These are phyloP conservation scores for Sinocyclocheilus maitianheensis DNA, from an alignment of 2,113 vertebrate species.

Conservation along the genomic window DNA sequence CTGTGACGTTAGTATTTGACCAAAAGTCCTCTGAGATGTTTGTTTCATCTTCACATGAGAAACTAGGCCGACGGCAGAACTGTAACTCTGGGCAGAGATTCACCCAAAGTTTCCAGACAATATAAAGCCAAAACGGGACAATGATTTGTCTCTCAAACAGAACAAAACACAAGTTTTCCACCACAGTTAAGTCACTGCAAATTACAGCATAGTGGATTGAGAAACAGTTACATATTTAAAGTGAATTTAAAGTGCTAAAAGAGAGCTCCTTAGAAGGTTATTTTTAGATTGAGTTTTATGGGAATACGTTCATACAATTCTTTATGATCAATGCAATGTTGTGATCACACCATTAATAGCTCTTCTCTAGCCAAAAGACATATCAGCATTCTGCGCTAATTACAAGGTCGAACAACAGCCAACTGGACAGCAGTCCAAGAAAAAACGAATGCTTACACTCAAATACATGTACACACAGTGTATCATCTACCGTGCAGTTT, in stretches of 20 bases:
- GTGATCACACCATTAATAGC: constrained; percentile 49
- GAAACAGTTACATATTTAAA: constrained; percentile 8
- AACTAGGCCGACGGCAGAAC: constrained; percentile 30
- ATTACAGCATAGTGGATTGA: constrained; percentile 22
- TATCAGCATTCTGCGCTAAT: constrained; percentile 62
- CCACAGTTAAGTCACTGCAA: neutral
- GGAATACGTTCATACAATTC: constrained; percentile 30
- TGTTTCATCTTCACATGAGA: constrained; percentile 44
- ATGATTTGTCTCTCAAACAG: constrained; percentile 26
- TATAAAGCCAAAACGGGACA: constrained; percentile 25
- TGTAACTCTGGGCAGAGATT: constrained; percentile 42
- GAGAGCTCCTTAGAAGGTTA: constrained; percentile 41
- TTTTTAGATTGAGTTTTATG: constrained; percentile 35
- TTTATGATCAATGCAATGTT: constrained; percentile 43
- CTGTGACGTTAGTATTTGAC: constrained; percentile 61
- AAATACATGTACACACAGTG: constrained; percentile 42
- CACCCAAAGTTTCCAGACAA: constrained; percentile 32
- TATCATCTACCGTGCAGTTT: constrained; percentile 63
- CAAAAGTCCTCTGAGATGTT: constrained; percentile 51
- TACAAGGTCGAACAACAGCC: constrained; percentile 56
- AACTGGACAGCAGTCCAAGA: constrained; percentile 47
- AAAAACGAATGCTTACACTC: constrained; percentile 45
- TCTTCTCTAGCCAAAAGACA: constrained; percentile 52
- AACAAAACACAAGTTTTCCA: constrained; percentile 8
- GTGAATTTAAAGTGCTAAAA: neutral